phyloP scores from a whole-genome alignment of 2,888 invertebrate genomes.

The Erebia epiphron region DNA sequence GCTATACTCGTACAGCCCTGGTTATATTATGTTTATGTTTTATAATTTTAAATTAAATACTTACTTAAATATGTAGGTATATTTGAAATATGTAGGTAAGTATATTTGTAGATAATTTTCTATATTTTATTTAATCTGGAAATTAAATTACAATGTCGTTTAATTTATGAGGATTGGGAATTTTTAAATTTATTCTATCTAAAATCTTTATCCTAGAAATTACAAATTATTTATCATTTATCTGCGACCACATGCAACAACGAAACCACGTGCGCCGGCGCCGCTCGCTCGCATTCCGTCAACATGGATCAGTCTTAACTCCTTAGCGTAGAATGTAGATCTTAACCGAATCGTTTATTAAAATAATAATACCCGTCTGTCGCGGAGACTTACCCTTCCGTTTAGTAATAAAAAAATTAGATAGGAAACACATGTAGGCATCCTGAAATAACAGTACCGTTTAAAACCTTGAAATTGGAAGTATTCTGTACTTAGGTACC shows the following conservation, averaged over 20 bases:
- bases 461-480: neutral
- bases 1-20: too few relatives aligned
- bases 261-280: conserved; percentile 54
- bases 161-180: conserved; percentile 6
- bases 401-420: neutral
- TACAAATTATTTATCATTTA: conserved; percentile 59
- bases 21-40: too few relatives aligned
- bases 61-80: too few relatives aligned
- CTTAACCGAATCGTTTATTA: conserved; percentile 23
- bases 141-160: neutral
- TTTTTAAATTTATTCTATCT: conserved; percentile 14
- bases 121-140: too few relatives aligned
- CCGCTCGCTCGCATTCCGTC: conserved; percentile 44
- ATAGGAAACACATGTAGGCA: conserved; percentile 16
- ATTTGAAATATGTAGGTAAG: too few relatives aligned
- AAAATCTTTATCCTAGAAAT: conserved; percentile 44
- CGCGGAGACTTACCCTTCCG: conserved; percentile 7
- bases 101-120: too few relatives aligned
- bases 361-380: conserved; percentile 22
- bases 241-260: conserved; percentile 55
- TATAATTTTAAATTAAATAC: too few relatives aligned
- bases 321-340: conserved; percentile 7
- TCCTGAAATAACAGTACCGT: conserved; percentile 7
- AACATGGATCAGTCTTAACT: conserved; percentile 27
- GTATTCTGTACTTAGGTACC: too few relatives aligned